These are phyloP conservation scores for Osmoderma eremita DNA, from an alignment of 2,888 invertebrate genomes.

Conservation along the genomic window DNA sequence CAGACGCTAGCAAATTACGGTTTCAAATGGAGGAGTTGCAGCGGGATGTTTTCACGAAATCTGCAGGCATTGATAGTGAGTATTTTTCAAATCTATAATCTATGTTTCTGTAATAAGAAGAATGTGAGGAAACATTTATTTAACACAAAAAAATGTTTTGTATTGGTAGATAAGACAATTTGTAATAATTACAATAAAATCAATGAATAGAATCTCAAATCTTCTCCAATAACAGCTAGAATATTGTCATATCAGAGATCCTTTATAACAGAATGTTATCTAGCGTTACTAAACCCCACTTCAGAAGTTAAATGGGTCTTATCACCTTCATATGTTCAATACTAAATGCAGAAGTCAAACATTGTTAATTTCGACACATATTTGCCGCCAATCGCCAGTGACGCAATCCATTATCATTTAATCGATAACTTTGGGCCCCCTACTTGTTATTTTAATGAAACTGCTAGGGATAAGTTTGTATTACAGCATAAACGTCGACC, in stretches of 20 bases:
- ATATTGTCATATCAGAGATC: background rate
- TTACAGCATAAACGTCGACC: background rate
- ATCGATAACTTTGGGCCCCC: constrained; percentile 12
- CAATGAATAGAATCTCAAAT: too few species aligned
- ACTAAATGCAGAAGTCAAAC: too few species aligned
- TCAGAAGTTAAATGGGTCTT: too few species aligned
- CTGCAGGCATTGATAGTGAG: constrained; percentile 73
- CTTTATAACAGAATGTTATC: background rate
- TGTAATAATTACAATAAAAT: too few species aligned
- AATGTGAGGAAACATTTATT: background rate
- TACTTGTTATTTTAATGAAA: constrained; percentile 9
- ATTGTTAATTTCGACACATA: background rate
- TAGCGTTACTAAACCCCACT: too few species aligned
- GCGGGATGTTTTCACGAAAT: constrained; percentile 70
- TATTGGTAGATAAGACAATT: too few species aligned
- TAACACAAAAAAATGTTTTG: too few species aligned
- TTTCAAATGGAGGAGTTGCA: constrained; percentile 70
- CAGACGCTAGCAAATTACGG: constrained; percentile 68
- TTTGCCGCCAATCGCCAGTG: background rate
- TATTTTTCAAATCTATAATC: constrained; percentile 46
- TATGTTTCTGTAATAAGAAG: background rate
- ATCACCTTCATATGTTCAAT: too few species aligned
- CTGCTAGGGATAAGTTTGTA: background rate
- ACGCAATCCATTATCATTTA: constrained; percentile 3
- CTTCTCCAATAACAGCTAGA: background rate